Conservation (phyloP, 2,888 invertebrate species). For the Blastobasis lacticolella region DNA sequence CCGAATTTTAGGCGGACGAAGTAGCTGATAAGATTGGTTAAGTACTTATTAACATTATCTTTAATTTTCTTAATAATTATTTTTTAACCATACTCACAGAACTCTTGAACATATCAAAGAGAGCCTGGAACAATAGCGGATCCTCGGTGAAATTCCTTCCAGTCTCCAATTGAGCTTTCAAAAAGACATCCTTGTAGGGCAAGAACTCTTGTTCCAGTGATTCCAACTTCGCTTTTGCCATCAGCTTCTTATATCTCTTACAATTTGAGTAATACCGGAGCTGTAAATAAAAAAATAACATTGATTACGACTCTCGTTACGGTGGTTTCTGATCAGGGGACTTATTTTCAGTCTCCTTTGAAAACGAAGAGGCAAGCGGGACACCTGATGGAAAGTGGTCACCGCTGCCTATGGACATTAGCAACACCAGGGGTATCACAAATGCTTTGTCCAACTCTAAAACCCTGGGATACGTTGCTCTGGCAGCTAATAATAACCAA, state of each 20-base stretch:
- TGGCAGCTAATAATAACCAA: no score
- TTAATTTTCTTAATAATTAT: neutral
- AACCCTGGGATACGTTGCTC: no score
- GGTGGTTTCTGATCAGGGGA: no score
- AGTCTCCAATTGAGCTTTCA: slow-evolving; percentile 37
- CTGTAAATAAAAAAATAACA: slow-evolving; percentile 26
- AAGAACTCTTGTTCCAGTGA: slow-evolving; percentile 41
- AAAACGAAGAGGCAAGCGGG: no score
- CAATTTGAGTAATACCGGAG: slow-evolving; percentile 64
- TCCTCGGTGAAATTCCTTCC: slow-evolving; percentile 54
- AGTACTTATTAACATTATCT: no score
- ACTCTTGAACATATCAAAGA: slow-evolving; percentile 51
- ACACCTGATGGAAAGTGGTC: no score
- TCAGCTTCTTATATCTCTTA: slow-evolving; percentile 35
- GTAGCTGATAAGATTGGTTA: no score
- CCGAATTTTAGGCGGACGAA: no score
- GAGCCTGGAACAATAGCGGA: slow-evolving; percentile 43
- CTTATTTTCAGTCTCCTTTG: no score
- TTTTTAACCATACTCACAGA: slow-evolving; percentile 30
- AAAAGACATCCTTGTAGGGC: slow-evolving; percentile 42
- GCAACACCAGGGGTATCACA: no score
- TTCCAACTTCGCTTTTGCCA: slow-evolving; percentile 38
- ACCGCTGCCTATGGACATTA: no score
- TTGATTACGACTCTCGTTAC: neutral
- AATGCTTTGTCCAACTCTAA: no score